Evolutionary conservation across 2,888 invertebrate species (phyloP), one percentile per base, ranked within the genome.

Genomic region (Cataglyphis albicans): DNA sequence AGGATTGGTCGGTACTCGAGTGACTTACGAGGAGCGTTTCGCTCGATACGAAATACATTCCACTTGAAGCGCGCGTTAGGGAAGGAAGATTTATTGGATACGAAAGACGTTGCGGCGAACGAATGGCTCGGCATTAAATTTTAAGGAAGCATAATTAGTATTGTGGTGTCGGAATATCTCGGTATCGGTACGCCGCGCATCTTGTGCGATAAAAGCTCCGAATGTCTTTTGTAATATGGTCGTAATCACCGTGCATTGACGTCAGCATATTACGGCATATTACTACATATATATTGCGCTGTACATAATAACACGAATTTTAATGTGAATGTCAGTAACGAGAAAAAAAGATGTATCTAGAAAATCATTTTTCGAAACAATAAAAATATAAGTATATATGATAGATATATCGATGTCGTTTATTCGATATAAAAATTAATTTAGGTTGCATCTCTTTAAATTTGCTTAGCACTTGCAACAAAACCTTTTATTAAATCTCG

Each of bases 1-100:
- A 78, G 59, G 44, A 78, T 78, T 25, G 78, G 68, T 35, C 12
- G 44, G 59, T 78, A 78, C 78, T 48, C 68, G 68, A 68, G 68
- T 78, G 78, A 78, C 78, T 78, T 78, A 78, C 78, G 78, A 78
- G 78, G 78, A 78, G 68, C 68, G 68, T 59, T 59, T 68, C 78
- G 25, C 59, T 78, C 78, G 68, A 78, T 78, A 78, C 78, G 78
- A 68, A 68, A 78, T 78, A 78, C 78, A 68, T 78, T 78, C 78
- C 68, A 18, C 59, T 68, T 68, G 72, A 83, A 65, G 74, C 68
- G 67, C 81, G 81, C 44, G 64, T 48, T 72, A 68, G 35, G 44
- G 44, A 10, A 68, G 35, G 44, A 48, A 68, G 78, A 78, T 78
- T 78, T 68, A 78, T 78, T 67, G 44, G 44, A 68, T 68, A 61